Evolutionary conservation across 2,113 vertebrate genomes (phyloP).

Genomic region (Chionodraco myersi): DNA sequence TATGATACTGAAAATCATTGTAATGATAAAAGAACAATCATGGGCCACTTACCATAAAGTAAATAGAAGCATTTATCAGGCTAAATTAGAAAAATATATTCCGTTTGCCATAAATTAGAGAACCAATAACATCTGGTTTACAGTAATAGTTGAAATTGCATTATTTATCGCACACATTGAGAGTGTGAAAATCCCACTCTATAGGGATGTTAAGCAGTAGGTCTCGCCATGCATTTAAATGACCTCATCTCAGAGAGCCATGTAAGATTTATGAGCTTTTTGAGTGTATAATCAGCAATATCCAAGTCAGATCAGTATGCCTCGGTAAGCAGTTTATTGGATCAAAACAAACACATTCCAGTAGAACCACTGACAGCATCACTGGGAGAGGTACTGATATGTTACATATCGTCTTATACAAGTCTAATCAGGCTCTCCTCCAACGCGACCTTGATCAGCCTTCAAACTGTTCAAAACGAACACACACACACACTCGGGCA

Average conservation of each 20-base stretch:
- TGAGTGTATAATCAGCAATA: conserved; percentile 64
- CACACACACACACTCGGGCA: conserved; percentile 21
- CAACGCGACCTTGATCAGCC: conserved; percentile 66
- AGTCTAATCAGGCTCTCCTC: conserved; percentile 61
- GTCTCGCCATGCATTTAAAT: conserved; percentile 71
- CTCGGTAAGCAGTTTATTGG: conserved; percentile 69
- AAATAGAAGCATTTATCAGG: conserved; percentile 33
- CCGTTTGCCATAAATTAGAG: conserved; percentile 46
- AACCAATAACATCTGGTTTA: conserved; percentile 39
- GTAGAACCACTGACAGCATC: conserved; percentile 40
- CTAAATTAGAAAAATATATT: conserved; percentile 13
- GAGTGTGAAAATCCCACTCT: conserved; percentile 42
- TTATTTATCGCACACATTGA: conserved; percentile 35
- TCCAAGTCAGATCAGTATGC: conserved; percentile 52
- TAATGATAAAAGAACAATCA: conserved; percentile 36
- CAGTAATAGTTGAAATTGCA: conserved; percentile 37
- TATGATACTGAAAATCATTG: conserved; percentile 34
- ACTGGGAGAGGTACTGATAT: conserved; percentile 33
- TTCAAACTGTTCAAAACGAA: conserved; percentile 35
- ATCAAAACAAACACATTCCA: conserved; percentile 63
- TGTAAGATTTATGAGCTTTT: conserved; percentile 66
- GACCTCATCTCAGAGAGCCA: conserved; percentile 54
- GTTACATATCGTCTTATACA: conserved; percentile 43
- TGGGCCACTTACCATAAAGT: conserved; percentile 23
- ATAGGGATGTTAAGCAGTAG: conserved; percentile 51